A percentile compares a stretch with the other conserved stretches of the same genome.
Evolutionary conservation across 2,113 vertebrate species (phyloP).

Genomic region (Tyrannus savana): DNA sequence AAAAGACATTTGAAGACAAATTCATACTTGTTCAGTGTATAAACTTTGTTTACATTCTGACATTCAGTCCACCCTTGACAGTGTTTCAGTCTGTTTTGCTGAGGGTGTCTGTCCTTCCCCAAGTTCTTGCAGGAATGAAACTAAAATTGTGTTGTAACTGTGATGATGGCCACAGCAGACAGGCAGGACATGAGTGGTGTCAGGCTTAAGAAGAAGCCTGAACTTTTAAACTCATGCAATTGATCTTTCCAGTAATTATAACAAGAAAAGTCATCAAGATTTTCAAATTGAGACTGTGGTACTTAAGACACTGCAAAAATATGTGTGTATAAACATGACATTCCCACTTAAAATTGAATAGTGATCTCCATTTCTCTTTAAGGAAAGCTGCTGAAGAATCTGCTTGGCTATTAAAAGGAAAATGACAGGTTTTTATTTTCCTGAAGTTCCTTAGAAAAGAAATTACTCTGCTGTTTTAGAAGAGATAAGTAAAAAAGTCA

Average conservation of each 20-base stretch:
- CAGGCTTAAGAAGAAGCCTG: not conserved
- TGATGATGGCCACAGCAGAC: not conserved
- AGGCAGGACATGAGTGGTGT: not conserved
- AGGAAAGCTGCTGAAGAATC: not conserved
- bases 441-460: not conserved
- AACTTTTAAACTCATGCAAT: not conserved
- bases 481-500: not conserved
- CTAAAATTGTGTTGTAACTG: not conserved
- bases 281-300: not conserved
- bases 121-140: not conserved
- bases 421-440: not conserved
- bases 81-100: not conserved
- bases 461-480: slow-evolving; percentile 3
- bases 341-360: not conserved
- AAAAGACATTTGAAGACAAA: not conserved
- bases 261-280: not conserved
- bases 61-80: not conserved
- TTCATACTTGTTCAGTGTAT: not conserved
- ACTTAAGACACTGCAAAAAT: not conserved
- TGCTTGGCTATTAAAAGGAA: not conserved
- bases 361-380: not conserved
- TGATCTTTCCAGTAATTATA: not conserved
- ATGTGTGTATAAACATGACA: not conserved
- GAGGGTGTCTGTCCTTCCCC: not conserved
- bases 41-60: not conserved